Conservation (phyloP, 2,113 vertebrate species). For the Nothoprocta pentlandii region DNA sequence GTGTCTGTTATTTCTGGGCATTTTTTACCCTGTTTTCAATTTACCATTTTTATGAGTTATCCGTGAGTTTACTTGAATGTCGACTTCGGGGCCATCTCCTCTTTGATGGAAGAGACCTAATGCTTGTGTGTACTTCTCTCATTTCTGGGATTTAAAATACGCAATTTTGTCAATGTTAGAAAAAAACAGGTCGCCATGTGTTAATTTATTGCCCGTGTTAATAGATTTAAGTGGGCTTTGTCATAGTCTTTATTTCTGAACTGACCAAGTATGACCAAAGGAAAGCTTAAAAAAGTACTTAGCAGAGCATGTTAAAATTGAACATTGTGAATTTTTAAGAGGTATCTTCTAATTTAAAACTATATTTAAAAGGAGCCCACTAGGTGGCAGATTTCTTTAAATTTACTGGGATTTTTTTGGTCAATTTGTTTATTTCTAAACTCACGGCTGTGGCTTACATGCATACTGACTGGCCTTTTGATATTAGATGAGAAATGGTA, state of each 20-base stretch:
- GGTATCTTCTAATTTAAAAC: neutral
- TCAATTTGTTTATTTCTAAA: neutral
- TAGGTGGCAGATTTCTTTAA: neutral
- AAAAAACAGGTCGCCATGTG: neutral
- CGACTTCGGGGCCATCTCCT: neutral
- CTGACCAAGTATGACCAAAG: neutral
- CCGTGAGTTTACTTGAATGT: neutral
- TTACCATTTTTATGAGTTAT: neutral
- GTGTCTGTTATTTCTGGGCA: neutral
- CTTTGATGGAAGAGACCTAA: neutral
- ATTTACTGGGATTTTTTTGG: neutral
- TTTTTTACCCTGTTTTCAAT: neutral
- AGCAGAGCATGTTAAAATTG: neutral
- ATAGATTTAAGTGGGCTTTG: neutral
- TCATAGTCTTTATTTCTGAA: neutral
- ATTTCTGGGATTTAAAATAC: neutral
- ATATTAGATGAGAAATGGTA: neutral
- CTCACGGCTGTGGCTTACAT: neutral
- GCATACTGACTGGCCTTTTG: neutral
- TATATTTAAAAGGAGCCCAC: neutral
- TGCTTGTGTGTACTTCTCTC: neutral
- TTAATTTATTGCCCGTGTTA: neutral
- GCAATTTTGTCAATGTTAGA: neutral
- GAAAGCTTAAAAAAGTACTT: neutral
- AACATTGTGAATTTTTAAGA: neutral